Base-by-base conservation (phyloP, 2,888 invertebrate species). In the Heliothis peltigera region DNA sequence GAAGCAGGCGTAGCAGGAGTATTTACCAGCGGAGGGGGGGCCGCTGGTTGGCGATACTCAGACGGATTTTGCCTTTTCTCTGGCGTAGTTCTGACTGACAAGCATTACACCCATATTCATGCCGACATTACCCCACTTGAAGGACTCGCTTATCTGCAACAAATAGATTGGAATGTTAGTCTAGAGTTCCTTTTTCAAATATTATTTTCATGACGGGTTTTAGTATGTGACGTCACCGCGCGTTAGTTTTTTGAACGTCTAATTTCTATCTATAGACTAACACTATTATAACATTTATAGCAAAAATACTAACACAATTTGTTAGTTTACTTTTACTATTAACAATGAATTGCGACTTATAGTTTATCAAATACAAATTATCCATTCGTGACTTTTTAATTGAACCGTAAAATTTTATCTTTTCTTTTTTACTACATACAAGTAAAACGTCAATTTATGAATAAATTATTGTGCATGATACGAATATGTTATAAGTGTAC, bases 41-140 rank as follows among this genome's bases (percentile, higher is more conserved):
- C 91, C 92, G 91, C 94, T 90, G 90, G 91, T 81, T 4, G 77
- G 82, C 83, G 84, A 85, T 81, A 85, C 90, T 95, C 95, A 95
- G 85, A 95, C 94, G 35, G 95, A 95, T 79, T 92, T 93, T 28
- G 91, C 94, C 81, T 94, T 95, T 71, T 90, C 87, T 67, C 92
- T 79, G 62, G 87, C 84, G 79, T 92, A 87, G 83, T 81, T 91
- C 88, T 96, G 96, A 89, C 94, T 96, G 80, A 97, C 95, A 75
- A 96, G 94, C 91, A 96, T 92, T 77, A 96, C 96, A 80, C 96
- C 96, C 90, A 96, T 96, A 86, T 96, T 96, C 95, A 96, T 96
- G 86, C 96, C 96, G 84, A 97, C 95, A 90, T 95, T 96, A 84
- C 96, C 96, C 96, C 96, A 97, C 91, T 96, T 96, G 77, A 96